Conservation (phyloP, 2,888 invertebrate genomes). For the Drosophila sordidapex region DNA sequence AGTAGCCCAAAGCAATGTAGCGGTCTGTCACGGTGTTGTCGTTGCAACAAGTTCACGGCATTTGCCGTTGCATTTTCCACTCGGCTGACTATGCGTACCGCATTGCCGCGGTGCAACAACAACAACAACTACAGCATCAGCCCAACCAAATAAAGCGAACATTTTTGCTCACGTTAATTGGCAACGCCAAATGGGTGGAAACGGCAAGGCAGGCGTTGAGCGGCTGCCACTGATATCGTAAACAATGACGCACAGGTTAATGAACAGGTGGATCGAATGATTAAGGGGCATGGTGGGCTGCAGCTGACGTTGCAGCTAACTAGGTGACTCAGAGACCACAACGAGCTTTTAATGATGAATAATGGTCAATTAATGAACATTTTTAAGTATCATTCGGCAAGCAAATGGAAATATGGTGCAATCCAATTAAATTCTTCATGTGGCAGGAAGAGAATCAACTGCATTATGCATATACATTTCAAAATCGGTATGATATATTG, state of each 20-base stretch:
- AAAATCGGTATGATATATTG: not conserved
- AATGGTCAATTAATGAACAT: not conserved
- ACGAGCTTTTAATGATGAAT: conserved; percentile 19
- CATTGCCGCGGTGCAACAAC: conserved; percentile 48
- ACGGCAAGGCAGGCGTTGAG: not conserved
- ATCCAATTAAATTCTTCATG: not conserved
- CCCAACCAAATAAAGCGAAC: conserved; percentile 70
- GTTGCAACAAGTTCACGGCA: conserved; percentile 73
- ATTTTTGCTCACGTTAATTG: conserved; percentile 60
- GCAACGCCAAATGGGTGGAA: not conserved
- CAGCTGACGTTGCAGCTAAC: not conserved
- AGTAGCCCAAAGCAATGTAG: conserved; percentile 56
- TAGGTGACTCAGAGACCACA: conserved; percentile 23
- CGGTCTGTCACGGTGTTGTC: conserved; percentile 61
- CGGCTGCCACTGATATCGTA: conserved; percentile 53
- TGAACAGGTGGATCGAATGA: conserved; percentile 46
- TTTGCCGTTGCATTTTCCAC: conserved; percentile 66
- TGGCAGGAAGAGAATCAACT: not conserved
- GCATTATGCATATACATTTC: not conserved
- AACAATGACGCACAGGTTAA: conserved; percentile 49
- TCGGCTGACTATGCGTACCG: conserved; percentile 55
- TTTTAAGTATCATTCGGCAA: conserved; percentile 1
- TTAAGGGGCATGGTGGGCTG: not conserved
- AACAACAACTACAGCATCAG: conserved; percentile 41
- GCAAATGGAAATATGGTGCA: not conserved